Evolutionary conservation across 2,888 invertebrate genomes (phyloP), one percentile per base, ranked within the genome.

Genomic region (Acanthococcus lagerstroemiae): DNA sequence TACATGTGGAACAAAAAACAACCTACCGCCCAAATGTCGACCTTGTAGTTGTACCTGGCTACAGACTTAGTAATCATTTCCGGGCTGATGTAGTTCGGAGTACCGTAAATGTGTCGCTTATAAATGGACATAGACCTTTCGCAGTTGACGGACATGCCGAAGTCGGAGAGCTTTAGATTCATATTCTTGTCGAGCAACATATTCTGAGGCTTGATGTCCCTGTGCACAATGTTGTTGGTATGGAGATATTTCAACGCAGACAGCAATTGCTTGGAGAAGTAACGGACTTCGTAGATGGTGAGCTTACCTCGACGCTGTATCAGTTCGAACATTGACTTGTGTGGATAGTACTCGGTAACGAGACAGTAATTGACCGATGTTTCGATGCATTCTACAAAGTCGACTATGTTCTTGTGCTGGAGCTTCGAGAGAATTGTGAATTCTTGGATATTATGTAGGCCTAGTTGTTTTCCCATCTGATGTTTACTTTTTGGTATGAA

Each of bases 11-110:
- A 66, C 9, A 66, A 30, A 22, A 66, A 56, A 57, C 56, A 56
- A n/a, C 66, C 66, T 5, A 66, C 50, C 19, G 66, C 66, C 66
- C 66, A 66, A 30, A 66, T 56, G 30, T 66, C 66, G 5, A 66
- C 66, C 25, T 56, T 55, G 22, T 66, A 48, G 46, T 66, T 57
- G 50, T 66, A 66, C 3, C 56, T 25, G 24, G 21, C 25, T 21
- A 66, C 26, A 4, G 30, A 25, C 24, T 66, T 57, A 7, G 55
- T 57, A 9, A 66, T 56, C 66, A 66, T 66, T 24, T 66, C 66
- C 1, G 66, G 66, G 12, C 56, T 56, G 9, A 66, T 66, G 48
- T 66, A 66, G 24, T 66, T 66, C 5, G 66, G 66, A 5, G 66
- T 66, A 17, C 66, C 66, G 52, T 56, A 56, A 26, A 66, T 66